These are phyloP conservation scores for Pluvialis apricaria DNA, from an alignment of 2,113 vertebrate genomes.

Conservation along the genomic window DNA sequence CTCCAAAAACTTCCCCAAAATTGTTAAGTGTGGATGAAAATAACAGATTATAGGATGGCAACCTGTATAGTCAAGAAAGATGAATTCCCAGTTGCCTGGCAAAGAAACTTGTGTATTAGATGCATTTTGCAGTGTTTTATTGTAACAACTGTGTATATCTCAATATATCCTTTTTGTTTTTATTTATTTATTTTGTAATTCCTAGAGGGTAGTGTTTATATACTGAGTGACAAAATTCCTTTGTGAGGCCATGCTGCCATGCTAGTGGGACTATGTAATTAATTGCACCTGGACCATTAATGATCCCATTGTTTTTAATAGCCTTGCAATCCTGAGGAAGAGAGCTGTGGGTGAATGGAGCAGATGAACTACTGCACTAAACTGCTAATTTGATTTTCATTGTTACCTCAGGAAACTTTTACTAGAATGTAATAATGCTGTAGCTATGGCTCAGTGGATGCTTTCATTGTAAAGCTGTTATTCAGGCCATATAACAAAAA, in stretches of 20 bases:
- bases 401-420: constrained; percentile 41
- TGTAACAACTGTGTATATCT: neutral
- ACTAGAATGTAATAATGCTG: neutral
- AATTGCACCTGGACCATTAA: neutral
- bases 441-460: neutral
- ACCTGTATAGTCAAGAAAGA: neutral
- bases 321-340: neutral
- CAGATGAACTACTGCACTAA: neutral
- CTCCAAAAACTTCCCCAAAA: neutral
- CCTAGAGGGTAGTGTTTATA: neutral
- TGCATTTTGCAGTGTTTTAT: neutral
- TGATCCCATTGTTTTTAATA: neutral
- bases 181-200: neutral
- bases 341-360: neutral
- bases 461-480: neutral
- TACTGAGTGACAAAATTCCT: neutral
- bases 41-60: neutral
- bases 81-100: neutral
- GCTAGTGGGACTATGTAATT: neutral
- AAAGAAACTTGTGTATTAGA: neutral
- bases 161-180: neutral
- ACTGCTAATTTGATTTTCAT: constrained; percentile 18
- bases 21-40: neutral
- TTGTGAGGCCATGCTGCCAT: neutral
- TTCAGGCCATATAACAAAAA: neutral